These are phyloP conservation scores for Carcinoscorpius rotundicauda DNA, from an alignment of 1,140 invertebrate species.

Conservation along the genomic window DNA sequence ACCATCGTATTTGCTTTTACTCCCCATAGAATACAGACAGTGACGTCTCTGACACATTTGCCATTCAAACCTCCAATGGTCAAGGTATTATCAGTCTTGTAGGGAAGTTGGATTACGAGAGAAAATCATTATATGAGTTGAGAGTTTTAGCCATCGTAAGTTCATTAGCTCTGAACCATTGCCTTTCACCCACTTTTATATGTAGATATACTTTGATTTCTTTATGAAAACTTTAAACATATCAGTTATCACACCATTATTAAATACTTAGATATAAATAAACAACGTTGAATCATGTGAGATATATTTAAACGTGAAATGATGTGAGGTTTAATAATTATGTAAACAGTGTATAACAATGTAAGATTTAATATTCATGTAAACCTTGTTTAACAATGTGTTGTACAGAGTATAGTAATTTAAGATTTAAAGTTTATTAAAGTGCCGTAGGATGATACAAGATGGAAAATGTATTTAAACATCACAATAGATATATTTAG, in stretches of 20 bases:
- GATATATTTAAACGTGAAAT: too few relatives aligned
- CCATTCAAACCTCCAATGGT: conserved; percentile 67
- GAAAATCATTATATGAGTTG: conserved; percentile 73
- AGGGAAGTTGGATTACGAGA: conserved; percentile 70
- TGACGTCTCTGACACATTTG: conserved; percentile 54
- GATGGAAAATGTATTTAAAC: too few relatives aligned
- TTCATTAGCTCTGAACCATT: conserved; percentile 2
- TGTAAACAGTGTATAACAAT: neutral
- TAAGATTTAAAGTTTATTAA: too few relatives aligned
- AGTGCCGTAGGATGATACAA: too few relatives aligned
- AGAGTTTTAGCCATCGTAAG: conserved; percentile 62
- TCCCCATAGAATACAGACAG: conserved; percentile 53
- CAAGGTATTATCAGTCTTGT: conserved; percentile 71
- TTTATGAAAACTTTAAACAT: too few relatives aligned
- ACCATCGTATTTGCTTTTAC: neutral
- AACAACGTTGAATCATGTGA: too few relatives aligned
- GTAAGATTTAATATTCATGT: neutral
- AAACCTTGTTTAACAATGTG: neutral
- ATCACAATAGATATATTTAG: too few relatives aligned
- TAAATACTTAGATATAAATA: too few relatives aligned
- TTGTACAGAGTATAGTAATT: too few relatives aligned
- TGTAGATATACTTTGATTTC: too few relatives aligned
- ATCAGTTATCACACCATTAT: too few relatives aligned
- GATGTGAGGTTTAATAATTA: neutral
- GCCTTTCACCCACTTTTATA: too few relatives aligned